A percentile compares a stretch with the other conserved stretches of the same genome.
These are phyloP conservation scores for Charina bottae DNA, from an alignment of 2,113 vertebrate genomes.

Conservation along the genomic window DNA sequence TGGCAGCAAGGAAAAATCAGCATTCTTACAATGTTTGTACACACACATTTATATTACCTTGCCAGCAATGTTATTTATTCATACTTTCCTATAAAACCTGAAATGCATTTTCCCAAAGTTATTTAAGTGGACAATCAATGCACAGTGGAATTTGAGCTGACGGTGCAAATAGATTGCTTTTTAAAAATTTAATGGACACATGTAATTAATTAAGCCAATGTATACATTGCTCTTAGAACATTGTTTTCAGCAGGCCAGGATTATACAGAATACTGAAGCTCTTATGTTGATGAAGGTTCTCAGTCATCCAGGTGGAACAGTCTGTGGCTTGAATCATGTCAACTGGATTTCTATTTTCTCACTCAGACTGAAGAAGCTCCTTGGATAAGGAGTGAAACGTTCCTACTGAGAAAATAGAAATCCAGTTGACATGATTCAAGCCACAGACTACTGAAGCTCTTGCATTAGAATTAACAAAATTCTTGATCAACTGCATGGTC, in stretches of 20 bases:
- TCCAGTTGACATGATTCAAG: too few relatives aligned
- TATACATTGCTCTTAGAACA: neutral
- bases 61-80: neutral
- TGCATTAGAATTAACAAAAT: neutral
- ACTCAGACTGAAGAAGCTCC: too few relatives aligned
- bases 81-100: neutral
- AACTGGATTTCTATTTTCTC: too few relatives aligned
- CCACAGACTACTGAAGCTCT: neutral
- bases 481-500: neutral
- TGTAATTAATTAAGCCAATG: conserved; percentile 4
- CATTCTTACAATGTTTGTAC: neutral
- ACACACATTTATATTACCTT: neutral
- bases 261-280: neutral
- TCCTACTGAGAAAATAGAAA: too few relatives aligned
- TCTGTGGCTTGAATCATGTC: too few relatives aligned
- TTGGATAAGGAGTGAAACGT: too few relatives aligned
- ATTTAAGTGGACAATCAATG: neutral
- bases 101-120: neutral
- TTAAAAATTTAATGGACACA: neutral
- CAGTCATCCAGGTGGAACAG: too few relatives aligned
- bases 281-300: too few relatives aligned
- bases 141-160: neutral
- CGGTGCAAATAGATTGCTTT: neutral
- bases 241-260: neutral
- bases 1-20: neutral